Conservation (phyloP, 2,113 vertebrate genomes). For the Zapornia atra region DNA sequence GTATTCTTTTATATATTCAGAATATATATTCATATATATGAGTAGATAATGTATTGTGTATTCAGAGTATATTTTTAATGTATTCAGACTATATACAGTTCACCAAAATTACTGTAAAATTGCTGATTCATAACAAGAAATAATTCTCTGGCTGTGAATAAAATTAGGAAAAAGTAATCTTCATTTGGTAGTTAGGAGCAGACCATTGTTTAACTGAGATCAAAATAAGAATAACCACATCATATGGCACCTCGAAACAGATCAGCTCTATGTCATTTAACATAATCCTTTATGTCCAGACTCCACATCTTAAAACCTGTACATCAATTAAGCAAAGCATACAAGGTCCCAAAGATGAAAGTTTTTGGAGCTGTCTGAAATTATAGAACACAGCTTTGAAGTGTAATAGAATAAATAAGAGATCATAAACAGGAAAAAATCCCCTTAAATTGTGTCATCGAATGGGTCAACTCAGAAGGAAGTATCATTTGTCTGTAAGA, state of each 20-base stretch:
- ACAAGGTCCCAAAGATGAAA: slow-evolving; percentile 43
- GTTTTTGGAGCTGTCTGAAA: slow-evolving; percentile 34
- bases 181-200: not conserved
- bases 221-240: not conserved
- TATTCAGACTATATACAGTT: not conserved
- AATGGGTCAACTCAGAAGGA: slow-evolving; percentile 22
- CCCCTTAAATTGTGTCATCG: slow-evolving; percentile 24
- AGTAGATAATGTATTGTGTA: not conserved
- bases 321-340: slow-evolving; percentile 44
- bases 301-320: slow-evolving; percentile 5
- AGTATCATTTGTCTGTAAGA: slow-evolving; percentile 16
- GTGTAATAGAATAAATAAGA: slow-evolving; percentile 49
- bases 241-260: not conserved
- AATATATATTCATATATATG: not conserved
- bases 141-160: not conserved
- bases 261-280: slow-evolving; percentile 1
- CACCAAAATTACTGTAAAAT: not conserved
- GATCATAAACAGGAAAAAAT: slow-evolving; percentile 37
- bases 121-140: not conserved
- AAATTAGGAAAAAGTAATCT: not conserved
- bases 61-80: not conserved
- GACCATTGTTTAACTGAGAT: not conserved
- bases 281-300: not conserved
- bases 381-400: slow-evolving; percentile 36
- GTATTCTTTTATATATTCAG: not conserved